phyloP scores from a whole-genome alignment of 2,797 vertebrate genomes.

The Kryptolebias ocellatus region DNA sequence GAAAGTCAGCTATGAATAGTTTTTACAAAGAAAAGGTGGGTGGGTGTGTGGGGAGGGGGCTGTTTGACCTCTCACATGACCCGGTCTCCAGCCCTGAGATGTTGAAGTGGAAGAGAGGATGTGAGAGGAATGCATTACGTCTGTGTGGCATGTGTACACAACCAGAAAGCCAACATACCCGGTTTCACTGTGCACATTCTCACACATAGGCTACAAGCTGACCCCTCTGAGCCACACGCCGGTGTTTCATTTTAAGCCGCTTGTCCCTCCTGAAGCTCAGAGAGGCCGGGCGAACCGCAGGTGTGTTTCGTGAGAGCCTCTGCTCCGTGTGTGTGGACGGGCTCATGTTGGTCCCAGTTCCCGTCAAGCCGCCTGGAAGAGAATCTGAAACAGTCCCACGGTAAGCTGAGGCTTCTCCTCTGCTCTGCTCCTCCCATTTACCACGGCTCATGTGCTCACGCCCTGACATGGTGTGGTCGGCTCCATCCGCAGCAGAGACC shows the following conservation, averaged over 20 bases:
- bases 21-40: background rate
- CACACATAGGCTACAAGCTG: conserved; percentile 38
- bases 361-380: conserved; percentile 57
- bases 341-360: conserved; percentile 41
- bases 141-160: conserved; percentile 73
- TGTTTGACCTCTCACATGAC: conserved; percentile 25
- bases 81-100: conserved; percentile 36
- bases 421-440: conserved; percentile 34
- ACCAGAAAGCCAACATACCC: conserved; percentile 64
- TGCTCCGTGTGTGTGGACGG: conserved; percentile 28
- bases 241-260: conserved; percentile 30
- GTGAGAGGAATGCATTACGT: conserved; percentile 72
- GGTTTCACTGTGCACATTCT: conserved; percentile 41
- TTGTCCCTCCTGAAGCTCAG: conserved; percentile 29
- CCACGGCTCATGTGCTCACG: conserved; percentile 54
- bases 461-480: conserved; percentile 64
- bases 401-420: conserved; percentile 61
- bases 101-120: conserved; percentile 53
- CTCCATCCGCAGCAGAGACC: conserved; percentile 16
- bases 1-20: no score
- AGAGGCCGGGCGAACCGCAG: conserved; percentile 24
- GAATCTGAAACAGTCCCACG: conserved; percentile 49
- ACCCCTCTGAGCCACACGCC: conserved; percentile 58
- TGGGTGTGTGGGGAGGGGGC: no score
- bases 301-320: background rate